phyloP scores from a whole-genome alignment of 2,888 invertebrate species.

The Cephonodes hylas region DNA sequence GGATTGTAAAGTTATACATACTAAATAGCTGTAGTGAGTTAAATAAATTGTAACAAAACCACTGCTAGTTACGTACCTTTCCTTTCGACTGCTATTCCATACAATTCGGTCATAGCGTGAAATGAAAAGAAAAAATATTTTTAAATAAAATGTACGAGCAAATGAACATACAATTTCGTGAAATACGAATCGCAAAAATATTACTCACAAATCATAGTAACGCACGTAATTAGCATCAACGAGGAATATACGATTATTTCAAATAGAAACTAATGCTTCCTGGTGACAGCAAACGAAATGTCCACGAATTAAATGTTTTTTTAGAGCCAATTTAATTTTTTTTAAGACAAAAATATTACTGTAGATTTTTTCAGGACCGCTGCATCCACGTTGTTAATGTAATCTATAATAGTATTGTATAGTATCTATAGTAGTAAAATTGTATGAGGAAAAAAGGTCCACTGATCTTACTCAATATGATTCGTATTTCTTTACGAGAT shows the following conservation, averaged over 20 bases:
- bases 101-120: background rate
- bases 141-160: background rate
- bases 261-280: background rate
- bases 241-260: background rate
- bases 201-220: background rate
- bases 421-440: too few species aligned
- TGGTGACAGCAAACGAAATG: background rate
- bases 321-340: too few species aligned
- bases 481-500: too few species aligned
- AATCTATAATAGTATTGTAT: too few species aligned
- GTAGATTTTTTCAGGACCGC: too few species aligned
- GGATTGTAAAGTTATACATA: too few species aligned
- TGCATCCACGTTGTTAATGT: too few species aligned
- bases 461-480: too few species aligned
- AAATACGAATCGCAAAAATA: background rate
- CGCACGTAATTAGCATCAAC: background rate
- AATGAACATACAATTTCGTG: background rate
- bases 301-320: background rate
- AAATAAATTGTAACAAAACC: too few species aligned
- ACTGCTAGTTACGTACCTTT: background rate
- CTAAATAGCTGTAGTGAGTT: too few species aligned
- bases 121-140: background rate
- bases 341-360: too few species aligned
- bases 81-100: background rate
- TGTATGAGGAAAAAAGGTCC: too few species aligned